Evolutionary conservation across 2,888 invertebrate species (phyloP).

Genomic region (Bellardia pandia): DNA sequence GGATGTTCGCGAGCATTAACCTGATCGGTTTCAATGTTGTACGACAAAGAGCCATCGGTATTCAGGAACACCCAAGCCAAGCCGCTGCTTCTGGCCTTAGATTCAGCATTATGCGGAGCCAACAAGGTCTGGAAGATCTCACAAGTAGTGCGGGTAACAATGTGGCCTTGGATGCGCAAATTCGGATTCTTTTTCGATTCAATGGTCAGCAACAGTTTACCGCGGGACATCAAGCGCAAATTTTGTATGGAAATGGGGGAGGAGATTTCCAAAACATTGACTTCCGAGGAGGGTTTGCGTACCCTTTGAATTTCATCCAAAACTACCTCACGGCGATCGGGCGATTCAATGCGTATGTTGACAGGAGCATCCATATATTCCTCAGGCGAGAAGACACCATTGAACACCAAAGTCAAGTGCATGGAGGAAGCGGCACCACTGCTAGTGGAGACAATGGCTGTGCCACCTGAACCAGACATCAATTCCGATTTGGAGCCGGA

Average conservation of each 20-base stretch:
- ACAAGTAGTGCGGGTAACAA: constrained; percentile 90
- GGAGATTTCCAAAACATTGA: constrained; percentile 91
- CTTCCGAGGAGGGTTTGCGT: constrained; percentile 89
- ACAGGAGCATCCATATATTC: constrained; percentile 88
- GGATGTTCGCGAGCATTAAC: constrained; percentile 86
- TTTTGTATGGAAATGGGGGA: constrained; percentile 91
- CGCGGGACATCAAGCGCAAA: constrained; percentile 90
- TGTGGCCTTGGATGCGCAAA: constrained; percentile 88
- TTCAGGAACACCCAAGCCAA: constrained; percentile 92
- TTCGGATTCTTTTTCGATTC: constrained; percentile 88
- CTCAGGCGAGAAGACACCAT: constrained; percentile 89
- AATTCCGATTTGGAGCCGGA: constrained; percentile 86
- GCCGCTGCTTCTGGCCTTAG: constrained; percentile 86
- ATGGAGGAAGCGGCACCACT: constrained; percentile 92
- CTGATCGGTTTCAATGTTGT: constrained; percentile 90
- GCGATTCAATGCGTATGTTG: constrained; percentile 88
- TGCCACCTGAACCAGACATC: constrained; percentile 90
- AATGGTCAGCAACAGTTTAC: constrained; percentile 89
- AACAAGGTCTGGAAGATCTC: constrained; percentile 91
- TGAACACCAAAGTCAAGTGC: constrained; percentile 92
- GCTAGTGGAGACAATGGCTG: constrained; percentile 93
- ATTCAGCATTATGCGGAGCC: constrained; percentile 85
- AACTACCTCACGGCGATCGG: constrained; percentile 90
- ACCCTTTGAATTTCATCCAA: constrained; percentile 89
- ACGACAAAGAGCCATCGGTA: constrained; percentile 90